Base-by-base conservation (phyloP, 1,140 invertebrate species). In the Panagrolaimus sp. region DNA sequence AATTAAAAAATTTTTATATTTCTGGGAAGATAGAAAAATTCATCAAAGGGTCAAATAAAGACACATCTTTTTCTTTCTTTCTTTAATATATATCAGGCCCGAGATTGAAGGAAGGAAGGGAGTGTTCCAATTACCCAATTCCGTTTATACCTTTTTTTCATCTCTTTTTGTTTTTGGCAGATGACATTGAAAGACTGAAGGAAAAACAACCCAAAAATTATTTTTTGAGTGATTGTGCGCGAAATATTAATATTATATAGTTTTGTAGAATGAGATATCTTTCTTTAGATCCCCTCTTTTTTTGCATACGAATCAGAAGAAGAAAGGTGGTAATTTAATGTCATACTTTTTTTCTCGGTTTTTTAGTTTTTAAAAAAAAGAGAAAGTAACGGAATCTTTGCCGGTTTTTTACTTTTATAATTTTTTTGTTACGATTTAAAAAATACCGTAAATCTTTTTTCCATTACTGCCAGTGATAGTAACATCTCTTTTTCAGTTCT, bases 111-210 rank as follows among this genome's bases (percentile, higher is more conserved):
- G n/a, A n/a, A n/a, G n/a, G n/a, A 38, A 38, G 7, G 51, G 51
- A 20, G 47, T 48, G 51, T 27, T 57, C 51, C 51, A 57, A 57
- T 57, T 57, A 57, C 51, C 51, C 51, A 57, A 20, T 57, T 57
- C 51, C 51, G 20, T 48, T 27, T 25, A n/a, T n/a, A n/a, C n/a
- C 13, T 8, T 8, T 27, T 11, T 16, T 57, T 27, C 51, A 5
- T 57, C 8, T 53, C 16, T 53, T 53, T 9, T 27, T 11, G 20
- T 57, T 20, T 27, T 27, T 27, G 51, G 27, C 20, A 57, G 20
- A 16, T 57, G 51, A 57, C 51, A 57, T 57, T 57, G 51, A 38
- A 38, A 38, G 31, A 38, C 31, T 4, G 7, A 38, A 38, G 7
- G 31, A 38, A 38, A 38, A 38, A 38, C 31, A 38, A 38, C 31